phyloP scores from a whole-genome alignment of 2,113 vertebrate genomes.

The Neogale vison region DNA sequence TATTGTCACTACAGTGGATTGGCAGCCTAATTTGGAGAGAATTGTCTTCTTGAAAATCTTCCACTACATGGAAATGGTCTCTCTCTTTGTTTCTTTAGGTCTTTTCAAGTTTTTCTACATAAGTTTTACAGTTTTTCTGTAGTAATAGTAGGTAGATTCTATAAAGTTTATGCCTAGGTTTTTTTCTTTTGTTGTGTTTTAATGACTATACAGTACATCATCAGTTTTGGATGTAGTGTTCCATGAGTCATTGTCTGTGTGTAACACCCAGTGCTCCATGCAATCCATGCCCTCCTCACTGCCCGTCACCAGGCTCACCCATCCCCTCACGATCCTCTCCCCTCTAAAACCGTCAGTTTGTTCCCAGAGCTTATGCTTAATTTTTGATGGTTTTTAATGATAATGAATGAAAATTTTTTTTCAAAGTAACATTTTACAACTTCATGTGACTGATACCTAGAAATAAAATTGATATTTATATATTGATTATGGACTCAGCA shows the following conservation, averaged over 20 bases:
- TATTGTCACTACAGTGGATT: not conserved
- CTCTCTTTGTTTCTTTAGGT: not conserved
- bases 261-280: too few relatives aligned
- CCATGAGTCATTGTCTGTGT: too few relatives aligned
- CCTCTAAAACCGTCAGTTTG: too few relatives aligned
- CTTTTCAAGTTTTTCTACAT: not conserved
- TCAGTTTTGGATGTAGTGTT: too few relatives aligned
- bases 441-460: not conserved
- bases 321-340: too few relatives aligned
- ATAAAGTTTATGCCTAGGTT: not conserved
- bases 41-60: not conserved
- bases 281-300: too few relatives aligned
- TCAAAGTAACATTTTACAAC: not conserved
- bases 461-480: not conserved
- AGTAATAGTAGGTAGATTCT: not conserved
- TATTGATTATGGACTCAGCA: not conserved
- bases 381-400: not conserved
- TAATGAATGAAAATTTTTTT: too few relatives aligned
- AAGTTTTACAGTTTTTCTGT: not conserved
- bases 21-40: not conserved
- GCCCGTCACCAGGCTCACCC: accelerated
- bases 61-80: not conserved
- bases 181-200: too few relatives aligned
- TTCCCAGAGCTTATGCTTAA: not conserved
- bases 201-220: too few relatives aligned